Conservation (phyloP, 1,140 invertebrate species). For the Euborellia annulipes region DNA sequence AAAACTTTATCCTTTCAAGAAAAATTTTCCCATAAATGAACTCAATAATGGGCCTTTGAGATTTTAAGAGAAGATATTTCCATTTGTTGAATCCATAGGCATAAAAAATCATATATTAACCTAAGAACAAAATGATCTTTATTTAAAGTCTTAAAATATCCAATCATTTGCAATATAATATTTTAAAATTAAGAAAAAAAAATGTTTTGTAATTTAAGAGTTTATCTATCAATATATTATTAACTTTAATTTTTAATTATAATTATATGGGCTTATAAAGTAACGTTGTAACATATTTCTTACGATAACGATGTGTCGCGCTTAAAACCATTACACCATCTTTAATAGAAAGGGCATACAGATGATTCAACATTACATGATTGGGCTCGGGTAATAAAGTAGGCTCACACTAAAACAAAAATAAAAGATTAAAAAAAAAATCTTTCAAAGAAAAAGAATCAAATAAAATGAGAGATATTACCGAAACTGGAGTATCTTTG, state of each 20-base stretch:
- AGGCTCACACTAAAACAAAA: conserved; percentile 75
- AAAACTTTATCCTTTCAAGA: too few species aligned
- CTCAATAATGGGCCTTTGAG: too few species aligned
- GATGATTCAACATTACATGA: conserved; percentile 98
- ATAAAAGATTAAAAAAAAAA: conserved; percentile 6
- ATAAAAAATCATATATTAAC: too few species aligned
- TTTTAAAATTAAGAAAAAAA: too few species aligned
- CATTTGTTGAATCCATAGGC: too few species aligned
- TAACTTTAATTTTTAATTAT: conserved; percentile 13
- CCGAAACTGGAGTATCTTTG: conserved; percentile 89
- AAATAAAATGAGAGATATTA: conserved; percentile 23
- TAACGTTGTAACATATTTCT: conserved; percentile 99
- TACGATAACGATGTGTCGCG: conserved; percentile 90
- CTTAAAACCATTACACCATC: conserved; percentile 98
- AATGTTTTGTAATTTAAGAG: conserved; percentile 18
- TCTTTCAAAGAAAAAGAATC: not conserved
- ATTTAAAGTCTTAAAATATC: conserved; percentile 4
- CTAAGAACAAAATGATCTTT: conserved; percentile 7
- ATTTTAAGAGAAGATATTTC: too few species aligned
- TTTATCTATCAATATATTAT: conserved; percentile 17
- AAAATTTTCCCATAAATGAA: too few species aligned
- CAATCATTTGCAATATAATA: conserved; percentile 2
- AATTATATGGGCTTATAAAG: conserved; percentile 92
- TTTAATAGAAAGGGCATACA: conserved; percentile 99
- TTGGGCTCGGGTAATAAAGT: conserved; percentile 97